Evolutionary conservation across 2,888 invertebrate species (phyloP).

Genomic region (Pachydiplax longipennis): DNA sequence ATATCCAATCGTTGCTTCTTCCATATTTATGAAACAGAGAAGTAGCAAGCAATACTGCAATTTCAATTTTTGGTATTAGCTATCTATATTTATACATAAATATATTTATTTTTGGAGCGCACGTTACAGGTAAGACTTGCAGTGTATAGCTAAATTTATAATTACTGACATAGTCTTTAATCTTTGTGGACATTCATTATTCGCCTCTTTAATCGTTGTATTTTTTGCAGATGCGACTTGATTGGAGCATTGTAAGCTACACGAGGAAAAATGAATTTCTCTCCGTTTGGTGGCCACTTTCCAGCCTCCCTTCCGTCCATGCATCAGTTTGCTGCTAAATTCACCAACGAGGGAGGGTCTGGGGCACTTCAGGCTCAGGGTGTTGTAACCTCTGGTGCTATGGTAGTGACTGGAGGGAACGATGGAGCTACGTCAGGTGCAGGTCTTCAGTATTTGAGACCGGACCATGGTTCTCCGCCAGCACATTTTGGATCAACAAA

Average conservation of each 20-base stretch:
- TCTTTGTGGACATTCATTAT: background rate
- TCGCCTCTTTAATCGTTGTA: background rate
- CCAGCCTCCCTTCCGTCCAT: slow-evolving; percentile 49
- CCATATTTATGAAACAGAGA: slow-evolving; percentile 7
- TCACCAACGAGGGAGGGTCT: slow-evolving; percentile 44
- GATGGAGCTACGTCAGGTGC: slow-evolving; percentile 35
- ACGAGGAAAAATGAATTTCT: slow-evolving; percentile 49
- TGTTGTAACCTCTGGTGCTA: slow-evolving; percentile 47
- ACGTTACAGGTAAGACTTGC: slow-evolving; percentile 16
- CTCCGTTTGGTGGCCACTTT: slow-evolving; percentile 50
- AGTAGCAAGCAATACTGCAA: slow-evolving; percentile 22
- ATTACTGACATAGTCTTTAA: background rate
- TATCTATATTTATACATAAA: slow-evolving; percentile 23
- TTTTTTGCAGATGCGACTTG: slow-evolving; percentile 34
- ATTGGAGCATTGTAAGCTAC: slow-evolving; percentile 1
- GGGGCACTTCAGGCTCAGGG: slow-evolving; percentile 40
- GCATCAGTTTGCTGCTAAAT: slow-evolving; percentile 50
- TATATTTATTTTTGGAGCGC: slow-evolving; percentile 29
- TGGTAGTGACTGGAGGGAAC: slow-evolving; percentile 47
- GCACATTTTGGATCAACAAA: slow-evolving; percentile 38
- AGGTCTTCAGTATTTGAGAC: slow-evolving; percentile 49
- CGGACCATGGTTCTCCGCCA: slow-evolving; percentile 47
- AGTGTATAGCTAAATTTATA: background rate
- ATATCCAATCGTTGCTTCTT: slow-evolving; percentile 19
- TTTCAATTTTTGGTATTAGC: slow-evolving; percentile 30